These are phyloP conservation scores for Schrankia costaestrigalis DNA, from an alignment of 2,888 invertebrate genomes.

Conservation along the genomic window DNA sequence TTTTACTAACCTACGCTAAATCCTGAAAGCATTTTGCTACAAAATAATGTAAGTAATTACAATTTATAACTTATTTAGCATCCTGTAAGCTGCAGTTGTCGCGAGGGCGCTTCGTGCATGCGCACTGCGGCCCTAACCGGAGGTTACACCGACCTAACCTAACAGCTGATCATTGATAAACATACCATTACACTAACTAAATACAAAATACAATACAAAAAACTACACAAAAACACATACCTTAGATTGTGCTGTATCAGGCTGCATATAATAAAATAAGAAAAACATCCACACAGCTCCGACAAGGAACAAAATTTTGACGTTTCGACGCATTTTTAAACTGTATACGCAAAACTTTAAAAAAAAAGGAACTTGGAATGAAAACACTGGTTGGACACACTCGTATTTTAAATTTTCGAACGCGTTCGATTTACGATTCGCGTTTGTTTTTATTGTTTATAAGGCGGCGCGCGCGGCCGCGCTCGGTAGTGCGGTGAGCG, in stretches of 20 bases:
- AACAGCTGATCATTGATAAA: conserved; percentile 57
- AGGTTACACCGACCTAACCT: conserved; percentile 38
- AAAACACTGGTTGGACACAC: conserved; percentile 33
- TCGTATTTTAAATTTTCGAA: conserved; percentile 16
- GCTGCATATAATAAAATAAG: conserved; percentile 73
- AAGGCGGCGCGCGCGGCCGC: conserved; percentile 75
- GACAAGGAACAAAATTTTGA: conserved; percentile 67
- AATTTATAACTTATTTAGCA: conserved; percentile 8
- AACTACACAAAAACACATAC: conserved; percentile 35
- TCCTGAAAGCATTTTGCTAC: no score
- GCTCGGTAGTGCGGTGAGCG: conserved; percentile 61
- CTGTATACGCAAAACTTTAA: conserved; percentile 12
- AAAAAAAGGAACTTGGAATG: conserved; percentile 10
- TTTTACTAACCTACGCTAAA: no score
- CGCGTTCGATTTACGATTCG: conserved; percentile 33
- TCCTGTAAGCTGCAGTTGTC: conserved; percentile 44
- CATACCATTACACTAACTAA: conserved; percentile 17
- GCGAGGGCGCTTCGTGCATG: conserved; percentile 53
- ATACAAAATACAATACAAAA: conserved; percentile 17
- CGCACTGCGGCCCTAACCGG: conserved; percentile 49
- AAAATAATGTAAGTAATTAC: background rate
- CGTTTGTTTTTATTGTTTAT: conserved; percentile 41
- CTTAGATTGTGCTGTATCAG: conserved; percentile 64
- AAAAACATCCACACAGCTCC: conserved; percentile 72
- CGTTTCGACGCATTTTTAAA: conserved; percentile 66